These are phyloP conservation scores for Vidua chalybeata DNA, from an alignment of 2,113 vertebrate species.

Conservation along the genomic window DNA sequence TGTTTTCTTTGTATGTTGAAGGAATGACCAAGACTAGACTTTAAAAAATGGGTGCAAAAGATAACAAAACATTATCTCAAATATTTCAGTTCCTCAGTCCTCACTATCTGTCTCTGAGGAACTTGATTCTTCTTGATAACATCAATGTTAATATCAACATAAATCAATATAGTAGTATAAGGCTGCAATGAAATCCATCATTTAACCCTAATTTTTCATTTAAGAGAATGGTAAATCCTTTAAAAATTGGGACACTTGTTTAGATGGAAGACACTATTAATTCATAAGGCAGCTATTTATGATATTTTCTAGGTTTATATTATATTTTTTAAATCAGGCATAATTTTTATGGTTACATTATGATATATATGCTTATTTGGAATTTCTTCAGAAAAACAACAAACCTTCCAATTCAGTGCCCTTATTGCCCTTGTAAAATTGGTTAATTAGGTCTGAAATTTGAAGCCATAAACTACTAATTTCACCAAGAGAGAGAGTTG, in stretches of 20 bases:
- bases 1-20: not conserved
- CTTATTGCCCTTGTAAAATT: slow-evolving; percentile 8
- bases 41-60: not conserved
- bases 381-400: not conserved
- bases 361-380: not conserved
- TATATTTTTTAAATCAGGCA: not conserved
- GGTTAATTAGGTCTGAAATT: not conserved
- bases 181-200: not conserved
- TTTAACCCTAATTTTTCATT: not conserved
- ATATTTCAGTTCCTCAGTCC: not conserved
- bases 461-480: slow-evolving; percentile 13
- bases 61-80: not conserved
- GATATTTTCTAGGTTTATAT: not conserved
- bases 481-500: not conserved
- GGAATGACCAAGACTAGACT: not conserved
- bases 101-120: not conserved
- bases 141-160: not conserved
- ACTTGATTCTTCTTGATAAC: not conserved
- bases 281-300: not conserved
- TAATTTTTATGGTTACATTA: not conserved
- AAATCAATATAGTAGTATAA: not conserved
- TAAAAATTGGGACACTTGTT: not conserved
- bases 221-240: not conserved
- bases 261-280: not conserved
- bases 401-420: not conserved